A percentile compares a stretch with the other conserved stretches of the same genome.
These are phyloP conservation scores for Cyclargus thomasi DNA, from an alignment of 1,140 invertebrate species.

Conservation along the genomic window DNA sequence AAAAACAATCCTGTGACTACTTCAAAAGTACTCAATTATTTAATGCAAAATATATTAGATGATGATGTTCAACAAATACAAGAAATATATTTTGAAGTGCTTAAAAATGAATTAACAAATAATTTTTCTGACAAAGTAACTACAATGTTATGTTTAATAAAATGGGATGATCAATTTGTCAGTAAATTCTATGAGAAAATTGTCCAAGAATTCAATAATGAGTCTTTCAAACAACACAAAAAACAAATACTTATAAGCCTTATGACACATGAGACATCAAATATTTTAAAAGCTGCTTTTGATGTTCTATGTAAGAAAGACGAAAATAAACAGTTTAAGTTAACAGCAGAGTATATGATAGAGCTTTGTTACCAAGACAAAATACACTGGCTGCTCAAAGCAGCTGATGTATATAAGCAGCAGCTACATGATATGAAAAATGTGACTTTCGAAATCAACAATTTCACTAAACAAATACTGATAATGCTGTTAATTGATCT, in stretches of 20 bases:
- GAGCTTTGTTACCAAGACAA: conserved; percentile 67
- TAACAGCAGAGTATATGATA: conserved; percentile 68
- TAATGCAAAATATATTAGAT: conserved; percentile 37
- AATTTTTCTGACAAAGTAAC: conserved; percentile 50
- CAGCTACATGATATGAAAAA: conserved; percentile 63
- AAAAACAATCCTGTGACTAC: conserved; percentile 61
- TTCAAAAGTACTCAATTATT: conserved; percentile 41
- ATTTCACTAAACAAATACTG: conserved; percentile 67
- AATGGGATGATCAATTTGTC: conserved; percentile 48
- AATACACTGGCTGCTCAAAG: conserved; percentile 69
- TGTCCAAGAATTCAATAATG: conserved; percentile 46
- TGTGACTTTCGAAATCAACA: conserved; percentile 67
- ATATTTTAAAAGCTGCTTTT: conserved; percentile 44
- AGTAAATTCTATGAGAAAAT: conserved; percentile 46
- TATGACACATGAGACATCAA: conserved; percentile 48
- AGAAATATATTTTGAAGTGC: conserved; percentile 51
- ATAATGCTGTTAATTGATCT: conserved; percentile 69
- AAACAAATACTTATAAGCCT: conserved; percentile 63
- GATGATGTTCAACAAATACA: conserved; percentile 43
- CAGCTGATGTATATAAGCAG: conserved; percentile 61
- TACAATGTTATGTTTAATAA: conserved; percentile 49
- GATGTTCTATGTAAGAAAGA: conserved; percentile 58
- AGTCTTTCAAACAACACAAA: conserved; percentile 50
- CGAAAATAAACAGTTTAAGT: conserved; percentile 55
- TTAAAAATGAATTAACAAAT: conserved; percentile 47